Conservation (phyloP, 1,140 invertebrate genomes). For the Leptoteleia sp. region DNA sequence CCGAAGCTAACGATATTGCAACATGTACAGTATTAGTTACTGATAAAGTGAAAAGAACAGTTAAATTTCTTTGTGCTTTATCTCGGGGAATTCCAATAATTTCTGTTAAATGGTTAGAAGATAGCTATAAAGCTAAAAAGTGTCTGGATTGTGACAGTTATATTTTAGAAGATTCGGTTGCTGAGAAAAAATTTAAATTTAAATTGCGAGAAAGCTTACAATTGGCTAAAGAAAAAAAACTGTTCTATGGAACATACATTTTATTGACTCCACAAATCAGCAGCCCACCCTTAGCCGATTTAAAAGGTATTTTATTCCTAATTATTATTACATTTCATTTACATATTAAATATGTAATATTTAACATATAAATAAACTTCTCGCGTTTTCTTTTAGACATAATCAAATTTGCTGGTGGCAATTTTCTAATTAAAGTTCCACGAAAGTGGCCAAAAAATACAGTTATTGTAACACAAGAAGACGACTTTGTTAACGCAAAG, state of each 20-base stretch:
- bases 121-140: slow-evolving; percentile 66
- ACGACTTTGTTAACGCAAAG: slow-evolving; percentile 73
- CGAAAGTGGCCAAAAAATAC: slow-evolving; percentile 72
- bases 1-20: slow-evolving; percentile 71
- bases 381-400: slow-evolving; percentile 76
- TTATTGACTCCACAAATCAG: slow-evolving; percentile 78
- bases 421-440: slow-evolving; percentile 69
- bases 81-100: slow-evolving; percentile 79
- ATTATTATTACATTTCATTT: too few relatives aligned
- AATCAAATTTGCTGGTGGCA: slow-evolving; percentile 75
- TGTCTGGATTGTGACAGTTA: slow-evolving; percentile 76
- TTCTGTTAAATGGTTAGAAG: slow-evolving; percentile 76
- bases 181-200: slow-evolving; percentile 78
- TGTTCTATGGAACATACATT: slow-evolving; percentile 76
- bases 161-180: slow-evolving; percentile 76
- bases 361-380: too few relatives aligned
- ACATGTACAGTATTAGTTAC: slow-evolving; percentile 79
- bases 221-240: slow-evolving; percentile 69
- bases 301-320: slow-evolving; percentile 75
- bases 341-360: too few relatives aligned
- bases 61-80: slow-evolving; percentile 81
- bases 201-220: slow-evolving; percentile 74
- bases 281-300: slow-evolving; percentile 76
- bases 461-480: slow-evolving; percentile 74
- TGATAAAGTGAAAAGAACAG: slow-evolving; percentile 80